These are phyloP conservation scores for Troides helena DNA, from an alignment of 2,888 invertebrate genomes.

Conservation along the genomic window DNA sequence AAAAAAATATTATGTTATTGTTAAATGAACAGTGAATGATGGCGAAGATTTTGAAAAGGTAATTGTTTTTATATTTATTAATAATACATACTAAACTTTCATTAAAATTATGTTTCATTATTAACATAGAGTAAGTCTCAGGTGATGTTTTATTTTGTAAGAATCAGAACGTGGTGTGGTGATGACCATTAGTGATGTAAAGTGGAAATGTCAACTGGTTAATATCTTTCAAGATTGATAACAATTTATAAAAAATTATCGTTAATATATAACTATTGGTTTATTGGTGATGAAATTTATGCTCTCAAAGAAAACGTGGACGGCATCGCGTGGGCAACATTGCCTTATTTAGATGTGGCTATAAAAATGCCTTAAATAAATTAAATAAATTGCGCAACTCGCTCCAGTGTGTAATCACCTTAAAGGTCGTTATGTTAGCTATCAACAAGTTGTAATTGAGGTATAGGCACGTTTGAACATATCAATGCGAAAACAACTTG, in stretches of 20 bases:
- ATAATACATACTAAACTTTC: background rate
- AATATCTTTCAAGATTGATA: too few species aligned
- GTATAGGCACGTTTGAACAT: background rate
- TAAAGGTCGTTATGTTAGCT: slow-evolving; percentile 15
- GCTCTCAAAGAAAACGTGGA: slow-evolving; percentile 25
- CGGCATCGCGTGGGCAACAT: slow-evolving; percentile 29
- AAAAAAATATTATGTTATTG: slow-evolving; percentile 5
- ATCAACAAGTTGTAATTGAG: background rate
- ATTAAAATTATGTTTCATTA: background rate
- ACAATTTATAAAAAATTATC: too few species aligned
- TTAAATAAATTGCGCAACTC: slow-evolving; percentile 23
- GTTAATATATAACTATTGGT: too few species aligned
- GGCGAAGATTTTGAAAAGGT: slow-evolving; percentile 63
- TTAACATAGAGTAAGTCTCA: too few species aligned
- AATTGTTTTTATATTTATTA: background rate
- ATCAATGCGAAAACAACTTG: too few species aligned
- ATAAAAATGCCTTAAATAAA: slow-evolving; percentile 24
- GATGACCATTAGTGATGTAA: too few species aligned
- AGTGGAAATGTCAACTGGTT: too few species aligned
- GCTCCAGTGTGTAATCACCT: slow-evolving; percentile 11
- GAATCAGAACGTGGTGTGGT: too few species aligned
- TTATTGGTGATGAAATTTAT: slow-evolving; percentile 11
- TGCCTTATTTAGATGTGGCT: slow-evolving; percentile 22
- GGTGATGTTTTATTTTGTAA: too few species aligned
- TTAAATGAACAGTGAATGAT: slow-evolving; percentile 37